phyloP scores from a whole-genome alignment of 2,797 vertebrate genomes.

The Neopelma chrysocephalum region DNA sequence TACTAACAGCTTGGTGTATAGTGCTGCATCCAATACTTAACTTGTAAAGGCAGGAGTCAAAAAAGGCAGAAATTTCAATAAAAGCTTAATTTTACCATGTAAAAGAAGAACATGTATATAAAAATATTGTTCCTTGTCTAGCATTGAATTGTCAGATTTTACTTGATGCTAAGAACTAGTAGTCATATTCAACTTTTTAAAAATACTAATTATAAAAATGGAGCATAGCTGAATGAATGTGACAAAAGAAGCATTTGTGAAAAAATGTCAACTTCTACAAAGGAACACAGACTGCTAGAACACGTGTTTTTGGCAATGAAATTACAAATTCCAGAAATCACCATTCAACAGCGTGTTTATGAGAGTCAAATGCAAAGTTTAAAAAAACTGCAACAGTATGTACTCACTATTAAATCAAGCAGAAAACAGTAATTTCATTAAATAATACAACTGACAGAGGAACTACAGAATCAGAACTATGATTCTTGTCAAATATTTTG shows the following conservation, averaged over 20 bases:
- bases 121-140: not conserved
- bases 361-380: not conserved
- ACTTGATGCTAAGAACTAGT: not conserved
- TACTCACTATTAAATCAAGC: not conserved
- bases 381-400: not conserved
- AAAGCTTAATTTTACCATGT: not conserved
- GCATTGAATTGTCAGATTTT: not conserved
- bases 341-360: not conserved
- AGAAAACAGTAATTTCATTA: not conserved
- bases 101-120: not conserved
- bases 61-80: not conserved
- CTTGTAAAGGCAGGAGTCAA: not conserved
- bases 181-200: not conserved
- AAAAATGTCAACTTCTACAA: not conserved
- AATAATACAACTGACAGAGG: not conserved
- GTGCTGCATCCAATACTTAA: not conserved
- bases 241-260: not conserved
- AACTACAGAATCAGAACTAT: not conserved
- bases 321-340: not conserved
- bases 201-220: not conserved
- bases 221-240: not conserved
- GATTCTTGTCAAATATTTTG: not conserved
- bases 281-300: not conserved
- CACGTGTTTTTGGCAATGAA: not conserved
- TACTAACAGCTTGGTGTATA: not conserved